These are phyloP conservation scores for Thymelicus sylvestris DNA, from an alignment of 2,888 invertebrate genomes.

Conservation along the genomic window DNA sequence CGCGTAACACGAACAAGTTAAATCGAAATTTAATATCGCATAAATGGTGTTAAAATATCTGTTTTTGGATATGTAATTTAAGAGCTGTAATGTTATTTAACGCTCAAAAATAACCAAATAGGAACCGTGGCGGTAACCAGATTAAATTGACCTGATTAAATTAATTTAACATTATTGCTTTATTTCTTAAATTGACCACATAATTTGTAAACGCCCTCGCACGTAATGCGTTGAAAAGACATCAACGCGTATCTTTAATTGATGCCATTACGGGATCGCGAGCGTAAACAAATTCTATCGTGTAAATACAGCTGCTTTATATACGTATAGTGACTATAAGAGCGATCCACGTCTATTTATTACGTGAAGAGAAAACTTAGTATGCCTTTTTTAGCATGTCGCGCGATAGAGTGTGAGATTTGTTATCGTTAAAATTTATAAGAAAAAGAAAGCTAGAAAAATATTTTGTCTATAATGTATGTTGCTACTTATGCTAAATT, in stretches of 20 bases:
- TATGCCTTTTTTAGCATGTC: too few species aligned
- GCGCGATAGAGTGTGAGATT: too few species aligned
- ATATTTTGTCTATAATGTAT: too few species aligned
- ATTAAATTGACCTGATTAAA: constrained; percentile 40
- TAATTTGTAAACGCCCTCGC: constrained; percentile 37
- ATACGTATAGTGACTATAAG: too few species aligned
- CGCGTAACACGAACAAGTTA: constrained; percentile 50
- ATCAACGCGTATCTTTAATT: constrained; percentile 63
- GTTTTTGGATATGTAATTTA: constrained; percentile 24
- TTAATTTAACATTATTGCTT: constrained; percentile 20
- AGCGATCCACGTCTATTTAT: neutral
- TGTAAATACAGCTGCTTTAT: constrained; percentile 2
- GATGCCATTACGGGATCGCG: constrained; percentile 4
- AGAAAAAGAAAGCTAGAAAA: too few species aligned
- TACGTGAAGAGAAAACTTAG: too few species aligned
- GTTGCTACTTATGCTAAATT: too few species aligned
- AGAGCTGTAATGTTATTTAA: constrained; percentile 11
- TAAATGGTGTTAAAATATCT: constrained; percentile 30
- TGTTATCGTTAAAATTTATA: too few species aligned
- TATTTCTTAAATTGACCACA: neutral
- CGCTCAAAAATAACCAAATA: constrained; percentile 16
- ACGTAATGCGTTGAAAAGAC: constrained; percentile 63
- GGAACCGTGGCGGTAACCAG: constrained; percentile 12
- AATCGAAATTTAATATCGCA: constrained; percentile 53
- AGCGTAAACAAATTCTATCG: neutral